Evolutionary conservation across 2,888 invertebrate species (phyloP), one percentile per base, ranked within the genome.

Genomic region (Griposia aprilina): DNA sequence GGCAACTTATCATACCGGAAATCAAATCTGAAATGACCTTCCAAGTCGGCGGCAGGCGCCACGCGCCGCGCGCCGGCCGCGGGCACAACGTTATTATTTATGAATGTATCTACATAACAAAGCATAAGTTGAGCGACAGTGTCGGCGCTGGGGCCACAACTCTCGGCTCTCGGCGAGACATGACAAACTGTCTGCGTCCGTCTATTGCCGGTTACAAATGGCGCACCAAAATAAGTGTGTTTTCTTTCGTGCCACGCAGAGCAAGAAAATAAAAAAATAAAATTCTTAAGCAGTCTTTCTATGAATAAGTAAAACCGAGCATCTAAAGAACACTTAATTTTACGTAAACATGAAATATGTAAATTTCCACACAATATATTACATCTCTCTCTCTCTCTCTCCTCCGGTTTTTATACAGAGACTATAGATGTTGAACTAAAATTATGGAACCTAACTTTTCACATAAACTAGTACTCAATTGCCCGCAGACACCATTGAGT

Each of bases 171-270:
- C 63, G 60, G 20, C 82, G 60, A 41, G 60, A 52, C 60, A 62
- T 85, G 85, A 83, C 86, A 82, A 82, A 83, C 63, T 59, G 71
- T 36, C 72, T 41, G 59, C 68, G 71, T 57, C 72, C 68, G 72
- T 68, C 50, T 45, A 8, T 15, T 65, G 77, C 78, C 67, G 23
- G 67, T 78, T 71, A 83, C 83, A 78, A 83, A 83, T 86, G 68
- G 74, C 74, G 55, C 11, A 78, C 45, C 52, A 71, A 78, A 86
- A 74, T 68, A 55, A 78, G 41, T n/a, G n/a, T n/a, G n/a, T 71
- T 85, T 78, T 83, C 74, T 83, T 78, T 83, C 74, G 79, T 66
- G 83, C 86, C 68, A 79, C 62, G 52, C 83, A 67, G 74, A 74
- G 83, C 86, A 74, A n/a, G 74, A 78, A 65, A 65, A 72, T 83